phyloP scores from a whole-genome alignment of 2,113 vertebrate species.

The Leptodactylus fuscus region DNA sequence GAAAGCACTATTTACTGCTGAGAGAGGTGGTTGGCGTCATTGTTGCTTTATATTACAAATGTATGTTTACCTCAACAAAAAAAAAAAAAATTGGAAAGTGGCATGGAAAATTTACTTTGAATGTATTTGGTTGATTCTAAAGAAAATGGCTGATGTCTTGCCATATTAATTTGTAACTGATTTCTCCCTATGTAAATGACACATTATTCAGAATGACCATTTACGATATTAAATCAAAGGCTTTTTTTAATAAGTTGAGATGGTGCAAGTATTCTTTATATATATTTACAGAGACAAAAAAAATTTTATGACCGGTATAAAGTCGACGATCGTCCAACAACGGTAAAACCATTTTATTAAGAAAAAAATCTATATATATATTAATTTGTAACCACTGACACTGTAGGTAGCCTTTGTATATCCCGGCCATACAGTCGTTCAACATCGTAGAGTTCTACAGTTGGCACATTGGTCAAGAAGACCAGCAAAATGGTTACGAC shows the following conservation, averaged over 20 bases:
- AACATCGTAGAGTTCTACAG: conserved; percentile 17
- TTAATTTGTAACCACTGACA: conserved; percentile 17
- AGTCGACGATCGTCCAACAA: background rate
- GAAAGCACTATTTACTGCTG: conserved; percentile 90
- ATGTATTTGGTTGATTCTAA: conserved; percentile 89
- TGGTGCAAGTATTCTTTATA: conserved; percentile 75
- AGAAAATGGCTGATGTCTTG: conserved; percentile 81
- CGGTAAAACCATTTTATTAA: conserved; percentile 8
- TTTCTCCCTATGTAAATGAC: conserved; percentile 62
- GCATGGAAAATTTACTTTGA: conserved; percentile 89
- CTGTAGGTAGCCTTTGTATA: conserved; percentile 18
- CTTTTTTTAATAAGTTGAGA: conserved; percentile 69
- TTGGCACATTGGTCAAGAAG: background rate
- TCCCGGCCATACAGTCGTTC: background rate
- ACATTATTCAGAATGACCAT: conserved; percentile 65
- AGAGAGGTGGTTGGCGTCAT: conserved; percentile 86
- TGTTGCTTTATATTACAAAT: conserved; percentile 86
- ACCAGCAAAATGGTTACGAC: background rate
- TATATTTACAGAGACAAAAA: conserved; percentile 67
- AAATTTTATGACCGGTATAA: background rate
- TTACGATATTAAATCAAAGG: conserved; percentile 71
- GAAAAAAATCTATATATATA: background rate
- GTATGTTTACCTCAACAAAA: conserved; percentile 91
- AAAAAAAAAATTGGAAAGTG: conserved; percentile 83
- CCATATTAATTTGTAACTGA: conserved; percentile 74